These are phyloP conservation scores for Gortyna flavago DNA, from an alignment of 2,888 invertebrate species.

Conservation along the genomic window DNA sequence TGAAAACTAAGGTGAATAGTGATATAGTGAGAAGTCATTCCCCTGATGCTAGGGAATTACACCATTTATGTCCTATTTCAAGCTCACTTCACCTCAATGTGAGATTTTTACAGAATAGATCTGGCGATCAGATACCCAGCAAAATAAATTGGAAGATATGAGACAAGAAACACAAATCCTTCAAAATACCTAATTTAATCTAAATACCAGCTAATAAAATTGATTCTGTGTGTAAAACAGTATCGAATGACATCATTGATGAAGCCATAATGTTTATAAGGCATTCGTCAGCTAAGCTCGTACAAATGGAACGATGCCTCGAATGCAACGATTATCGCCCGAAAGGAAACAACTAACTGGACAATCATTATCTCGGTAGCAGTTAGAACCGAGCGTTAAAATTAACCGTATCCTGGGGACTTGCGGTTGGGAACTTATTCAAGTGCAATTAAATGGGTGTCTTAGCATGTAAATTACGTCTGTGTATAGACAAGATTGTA, in stretches of 20 bases:
- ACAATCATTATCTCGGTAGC: conserved; percentile 20
- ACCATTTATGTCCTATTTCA: too few species aligned
- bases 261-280: conserved; percentile 63
- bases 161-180: conserved; percentile 40
- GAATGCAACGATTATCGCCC: conserved; percentile 20
- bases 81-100: background rate
- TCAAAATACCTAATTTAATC: conserved; percentile 50
- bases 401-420: conserved; percentile 66
- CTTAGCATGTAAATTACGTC: conserved; percentile 25
- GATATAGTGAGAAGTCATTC: background rate
- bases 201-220: conserved; percentile 54
- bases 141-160: conserved; percentile 26
- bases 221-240: conserved; percentile 60
- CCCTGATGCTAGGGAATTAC: background rate
- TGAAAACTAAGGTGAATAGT: background rate
- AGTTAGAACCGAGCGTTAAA: conserved; percentile 39
- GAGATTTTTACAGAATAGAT: background rate
- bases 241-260: conserved; percentile 64
- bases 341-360: conserved; percentile 41
- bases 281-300: conserved; percentile 44
- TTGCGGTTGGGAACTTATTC: conserved; percentile 55
- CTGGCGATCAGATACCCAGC: conserved; percentile 5
- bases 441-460: conserved; percentile 35
- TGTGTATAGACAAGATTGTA: conserved; percentile 1
- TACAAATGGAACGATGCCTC: conserved; percentile 34